Base-by-base conservation (phyloP, 2,113 vertebrate species). In the Scalopus aquaticus region DNA sequence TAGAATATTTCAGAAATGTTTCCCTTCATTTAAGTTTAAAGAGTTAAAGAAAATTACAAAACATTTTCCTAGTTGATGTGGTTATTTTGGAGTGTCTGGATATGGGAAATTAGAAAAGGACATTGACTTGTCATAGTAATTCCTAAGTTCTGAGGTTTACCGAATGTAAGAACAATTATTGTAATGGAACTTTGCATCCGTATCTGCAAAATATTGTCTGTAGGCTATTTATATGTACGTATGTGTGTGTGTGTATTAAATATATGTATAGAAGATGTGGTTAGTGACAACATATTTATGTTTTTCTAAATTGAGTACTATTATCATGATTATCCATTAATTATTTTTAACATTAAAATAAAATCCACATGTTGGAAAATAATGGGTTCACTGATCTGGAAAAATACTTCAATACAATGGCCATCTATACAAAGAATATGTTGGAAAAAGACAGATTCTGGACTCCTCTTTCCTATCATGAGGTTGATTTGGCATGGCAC, bases 21-120 rank as follows among this genome's bases (percentile, higher is more conserved):
- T 91, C 8, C 20, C 12, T 69, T 91, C 42, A 72, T 12, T 85
- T 91, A 91, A 49, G 7, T 78, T 85, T 35, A 74, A 91, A 84
- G 90, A 92, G 49, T 11, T 46, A 49, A 79, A 44, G 6, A 88
- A 69, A 96, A 69, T 39, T 90, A 76, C 30, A 87, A 88, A 77
- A 35, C 62, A 54, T 79, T 17, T 88, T 65, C 22, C 20, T 90
- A 44, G 51, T 80, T 90, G 22, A 1, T 88, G 4, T 46, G 9
- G 9, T 89, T 74, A 17, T 37, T 1, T 80, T 65, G n/a, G 28
- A 81, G 28, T 30, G 4, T 54, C 30, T 94, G 70, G 49, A 85
- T 1, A n/a, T 24, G 49, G 6, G 9, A 4, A 72, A 58, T 30
- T 56, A 2, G 26, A 91, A 92, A 80, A 9, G 7, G 12, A 79